Evolutionary conservation across 2,113 vertebrate species (phyloP).

Genomic region (Butorides virescens): DNA sequence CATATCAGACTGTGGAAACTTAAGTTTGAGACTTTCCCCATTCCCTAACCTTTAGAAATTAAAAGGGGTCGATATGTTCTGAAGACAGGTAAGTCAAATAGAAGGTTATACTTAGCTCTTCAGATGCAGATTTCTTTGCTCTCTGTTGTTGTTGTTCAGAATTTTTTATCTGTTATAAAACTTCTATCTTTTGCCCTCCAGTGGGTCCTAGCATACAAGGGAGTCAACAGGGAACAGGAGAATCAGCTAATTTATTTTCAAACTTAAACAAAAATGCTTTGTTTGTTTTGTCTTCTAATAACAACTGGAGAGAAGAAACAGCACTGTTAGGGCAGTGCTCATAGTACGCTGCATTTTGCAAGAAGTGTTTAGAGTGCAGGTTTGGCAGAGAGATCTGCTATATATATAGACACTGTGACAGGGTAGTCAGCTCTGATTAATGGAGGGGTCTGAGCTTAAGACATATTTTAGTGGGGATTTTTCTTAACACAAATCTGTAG

Average conservation of each 20-base stretch:
- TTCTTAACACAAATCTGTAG: neutral
- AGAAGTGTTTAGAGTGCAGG: constrained; percentile 23
- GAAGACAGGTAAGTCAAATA: neutral
- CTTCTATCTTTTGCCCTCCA: neutral
- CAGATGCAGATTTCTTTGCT: neutral
- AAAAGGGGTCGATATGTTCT: neutral
- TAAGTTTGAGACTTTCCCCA: neutral
- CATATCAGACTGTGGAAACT: neutral
- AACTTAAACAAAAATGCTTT: constrained; percentile 23
- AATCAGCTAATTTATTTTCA: constrained; percentile 25
- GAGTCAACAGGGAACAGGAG: neutral
- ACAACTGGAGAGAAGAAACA: constrained; percentile 30
- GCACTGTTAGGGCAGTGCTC: neutral
- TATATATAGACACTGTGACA: constrained; percentile 7
- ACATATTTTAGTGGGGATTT: neutral
- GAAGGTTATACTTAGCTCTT: neutral
- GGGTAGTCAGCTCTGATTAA: constrained; percentile 18
- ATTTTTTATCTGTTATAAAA: neutral
- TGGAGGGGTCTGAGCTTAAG: neutral
- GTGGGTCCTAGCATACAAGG: neutral
- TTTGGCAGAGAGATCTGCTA: neutral
- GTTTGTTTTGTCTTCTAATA: neutral
- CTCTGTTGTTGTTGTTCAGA: neutral
- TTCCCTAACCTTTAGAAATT: neutral
- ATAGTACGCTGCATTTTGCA: neutral